Conservation (phyloP, 2,888 invertebrate genomes). For the Tortrix viridana region DNA sequence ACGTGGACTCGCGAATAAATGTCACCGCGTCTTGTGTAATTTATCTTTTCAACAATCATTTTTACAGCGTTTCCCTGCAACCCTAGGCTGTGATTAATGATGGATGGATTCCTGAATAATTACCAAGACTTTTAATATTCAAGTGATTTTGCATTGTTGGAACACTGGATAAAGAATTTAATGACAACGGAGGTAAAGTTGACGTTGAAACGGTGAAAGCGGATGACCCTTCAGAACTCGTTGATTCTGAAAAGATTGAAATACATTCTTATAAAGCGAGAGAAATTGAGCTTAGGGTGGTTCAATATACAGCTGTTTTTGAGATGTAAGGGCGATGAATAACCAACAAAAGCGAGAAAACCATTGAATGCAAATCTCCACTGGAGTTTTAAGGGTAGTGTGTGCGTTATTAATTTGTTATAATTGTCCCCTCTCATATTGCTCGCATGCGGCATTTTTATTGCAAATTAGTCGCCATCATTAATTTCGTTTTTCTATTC, state of each 20-base stretch:
- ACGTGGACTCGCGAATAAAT: slow-evolving; percentile 68
- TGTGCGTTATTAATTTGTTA: slow-evolving; percentile 83
- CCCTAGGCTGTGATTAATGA: slow-evolving; percentile 82
- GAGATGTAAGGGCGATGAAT: slow-evolving; percentile 46
- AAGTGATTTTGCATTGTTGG: slow-evolving; percentile 69
- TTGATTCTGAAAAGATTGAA: slow-evolving; percentile 50
- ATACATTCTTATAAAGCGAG: slow-evolving; percentile 20
- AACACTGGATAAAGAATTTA: slow-evolving; percentile 51
- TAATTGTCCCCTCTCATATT: slow-evolving; percentile 80
- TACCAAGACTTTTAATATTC: slow-evolving; percentile 85
- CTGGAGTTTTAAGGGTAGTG: slow-evolving; percentile 83
- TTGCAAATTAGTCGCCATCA: slow-evolving; percentile 83
- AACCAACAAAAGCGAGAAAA: slow-evolving; percentile 73
- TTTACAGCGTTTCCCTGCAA: slow-evolving; percentile 78
- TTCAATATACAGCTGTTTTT: slow-evolving; percentile 46
- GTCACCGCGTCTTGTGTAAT: slow-evolving; percentile 78
- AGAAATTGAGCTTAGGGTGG: slow-evolving; percentile 40
- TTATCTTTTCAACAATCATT: slow-evolving; percentile 83
- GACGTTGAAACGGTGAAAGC: slow-evolving; percentile 50
- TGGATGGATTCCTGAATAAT: slow-evolving; percentile 85
- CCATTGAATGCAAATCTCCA: slow-evolving; percentile 82
- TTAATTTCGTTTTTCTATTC: slow-evolving; percentile 83
- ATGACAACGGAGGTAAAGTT: slow-evolving; percentile 49
- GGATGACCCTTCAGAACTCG: slow-evolving; percentile 74
- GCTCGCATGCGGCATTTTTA: slow-evolving; percentile 84